A percentile compares a stretch with the other conserved stretches of the same genome.
Conservation (phyloP, 2,888 invertebrate genomes). For the Hirtodrosophila confusa region DNA sequence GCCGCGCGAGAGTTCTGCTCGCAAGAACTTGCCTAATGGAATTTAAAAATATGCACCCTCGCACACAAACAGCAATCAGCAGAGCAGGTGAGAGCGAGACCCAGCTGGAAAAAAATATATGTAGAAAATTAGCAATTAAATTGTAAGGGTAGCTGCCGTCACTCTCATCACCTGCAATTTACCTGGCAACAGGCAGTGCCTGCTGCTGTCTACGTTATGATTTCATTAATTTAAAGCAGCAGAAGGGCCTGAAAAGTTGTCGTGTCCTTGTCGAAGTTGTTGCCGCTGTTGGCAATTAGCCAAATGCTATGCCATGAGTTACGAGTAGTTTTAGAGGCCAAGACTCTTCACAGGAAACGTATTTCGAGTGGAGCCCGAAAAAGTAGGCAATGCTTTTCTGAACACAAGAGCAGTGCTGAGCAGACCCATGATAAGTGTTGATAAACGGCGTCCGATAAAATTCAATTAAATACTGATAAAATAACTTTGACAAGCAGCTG, state of each 20-base stretch:
- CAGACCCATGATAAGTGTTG: background rate
- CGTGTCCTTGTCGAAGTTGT: constrained; percentile 58
- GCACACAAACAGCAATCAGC: constrained; percentile 25
- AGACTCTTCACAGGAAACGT: constrained; percentile 12
- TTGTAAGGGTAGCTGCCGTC: constrained; percentile 49
- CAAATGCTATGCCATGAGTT: constrained; percentile 46
- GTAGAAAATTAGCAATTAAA: constrained; percentile 62
- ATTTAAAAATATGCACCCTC: constrained; percentile 62
- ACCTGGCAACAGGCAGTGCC: constrained; percentile 14
- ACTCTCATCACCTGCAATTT: constrained; percentile 34
- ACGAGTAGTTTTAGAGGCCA: constrained; percentile 40
- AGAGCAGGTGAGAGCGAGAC: constrained; percentile 4
- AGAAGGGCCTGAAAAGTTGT: constrained; percentile 48
- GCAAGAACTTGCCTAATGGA: constrained; percentile 45
- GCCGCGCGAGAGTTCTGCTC: constrained; percentile 29
- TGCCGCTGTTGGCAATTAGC: constrained; percentile 51
- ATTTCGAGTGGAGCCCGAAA: constrained; percentile 5
- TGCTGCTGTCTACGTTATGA: constrained; percentile 48
- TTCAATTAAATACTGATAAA: background rate
- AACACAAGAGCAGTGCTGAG: background rate
- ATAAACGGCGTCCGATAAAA: background rate
- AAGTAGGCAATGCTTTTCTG: constrained; percentile 13
- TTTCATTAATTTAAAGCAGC: constrained; percentile 59
- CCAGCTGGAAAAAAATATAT: constrained; percentile 25
- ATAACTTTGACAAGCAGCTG: background rate